Conservation (phyloP, 2,113 vertebrate species). For the Crotalus horridus region DNA sequence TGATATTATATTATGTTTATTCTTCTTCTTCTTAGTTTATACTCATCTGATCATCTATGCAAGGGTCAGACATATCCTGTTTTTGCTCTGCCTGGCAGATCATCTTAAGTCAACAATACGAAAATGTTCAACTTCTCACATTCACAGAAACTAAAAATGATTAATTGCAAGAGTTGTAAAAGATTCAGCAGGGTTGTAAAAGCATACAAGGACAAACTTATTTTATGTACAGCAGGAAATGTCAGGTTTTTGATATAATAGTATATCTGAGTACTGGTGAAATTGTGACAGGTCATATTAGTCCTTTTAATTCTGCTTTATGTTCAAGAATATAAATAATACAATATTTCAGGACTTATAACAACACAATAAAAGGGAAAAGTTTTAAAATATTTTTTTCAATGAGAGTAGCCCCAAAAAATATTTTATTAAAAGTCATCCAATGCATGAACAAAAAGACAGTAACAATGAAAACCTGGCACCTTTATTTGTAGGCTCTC, state of each 20-base stretch:
- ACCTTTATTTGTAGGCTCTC: slow-evolving; percentile 58
- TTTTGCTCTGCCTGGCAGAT: not conserved
- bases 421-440: slow-evolving; percentile 29
- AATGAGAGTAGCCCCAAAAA: slow-evolving; percentile 48
- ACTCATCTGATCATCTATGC: not conserved
- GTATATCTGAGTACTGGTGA: not conserved
- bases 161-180: not conserved
- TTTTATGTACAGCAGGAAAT: not conserved
- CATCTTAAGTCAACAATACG: not conserved
- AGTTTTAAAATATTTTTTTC: slow-evolving; percentile 35
- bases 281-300: not conserved
- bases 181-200: not conserved
- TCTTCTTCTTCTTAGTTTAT: not conserved
- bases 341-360: not conserved
- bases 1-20: not conserved
- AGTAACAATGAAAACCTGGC: slow-evolving; percentile 60
- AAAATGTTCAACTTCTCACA: not conserved
- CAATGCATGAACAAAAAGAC: slow-evolving; percentile 30
- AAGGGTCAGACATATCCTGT: not conserved
- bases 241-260: too few relatives aligned
- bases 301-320: not conserved
- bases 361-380: not conserved
- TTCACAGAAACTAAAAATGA: not conserved
- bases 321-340: not conserved
- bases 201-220: not conserved